Percentiles rank a stretch among this genome's conserved stretches.
phyloP scores from a whole-genome alignment of 2,888 invertebrate genomes.

The Muschampia plurimacula region DNA sequence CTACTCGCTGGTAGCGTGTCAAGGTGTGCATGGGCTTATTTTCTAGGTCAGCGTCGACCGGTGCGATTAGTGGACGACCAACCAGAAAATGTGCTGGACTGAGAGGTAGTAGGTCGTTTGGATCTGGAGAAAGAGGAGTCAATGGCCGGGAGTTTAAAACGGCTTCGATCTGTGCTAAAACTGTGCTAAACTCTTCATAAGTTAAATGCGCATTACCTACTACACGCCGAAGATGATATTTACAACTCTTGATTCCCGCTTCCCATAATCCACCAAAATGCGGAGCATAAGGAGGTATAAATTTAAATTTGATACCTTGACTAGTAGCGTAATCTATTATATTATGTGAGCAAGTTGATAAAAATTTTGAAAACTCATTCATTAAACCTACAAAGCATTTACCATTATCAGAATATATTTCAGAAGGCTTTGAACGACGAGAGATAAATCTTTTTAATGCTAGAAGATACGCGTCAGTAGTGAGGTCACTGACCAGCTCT shows the following conservation, averaged over 20 bases:
- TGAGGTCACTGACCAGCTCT: slow-evolving; percentile 44
- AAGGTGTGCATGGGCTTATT: neutral
- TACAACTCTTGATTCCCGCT: slow-evolving; percentile 18
- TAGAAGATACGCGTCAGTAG: slow-evolving; percentile 43
- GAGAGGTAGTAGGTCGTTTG: slow-evolving; percentile 47
- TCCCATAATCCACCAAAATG: slow-evolving; percentile 37
- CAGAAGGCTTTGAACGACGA: slow-evolving; percentile 45
- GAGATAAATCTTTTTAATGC: slow-evolving; percentile 47
- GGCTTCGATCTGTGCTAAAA: slow-evolving; percentile 46
- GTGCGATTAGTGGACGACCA: slow-evolving; percentile 33
- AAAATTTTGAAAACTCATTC: slow-evolving; percentile 43
- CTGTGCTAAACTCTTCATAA: slow-evolving; percentile 41
- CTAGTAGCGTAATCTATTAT: slow-evolving; percentile 33
- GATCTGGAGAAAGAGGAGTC: slow-evolving; percentile 45
- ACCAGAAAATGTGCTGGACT: slow-evolving; percentile 55
- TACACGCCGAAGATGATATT: slow-evolving; percentile 35
- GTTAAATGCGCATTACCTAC: slow-evolving; percentile 27
- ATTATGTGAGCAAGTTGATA: slow-evolving; percentile 25
- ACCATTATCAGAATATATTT: slow-evolving; percentile 48
- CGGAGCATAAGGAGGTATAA: slow-evolving; percentile 42
- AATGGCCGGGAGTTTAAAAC: slow-evolving; percentile 49
- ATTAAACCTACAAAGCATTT: slow-evolving; percentile 43
- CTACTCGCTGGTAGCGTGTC: no score
- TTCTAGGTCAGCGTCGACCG: slow-evolving; percentile 38
- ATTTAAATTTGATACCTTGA: slow-evolving; percentile 40